A percentile compares a stretch with the other conserved stretches of the same genome.
Conservation (phyloP, 2,113 vertebrate species). For the Vireo altiloquus region DNA sequence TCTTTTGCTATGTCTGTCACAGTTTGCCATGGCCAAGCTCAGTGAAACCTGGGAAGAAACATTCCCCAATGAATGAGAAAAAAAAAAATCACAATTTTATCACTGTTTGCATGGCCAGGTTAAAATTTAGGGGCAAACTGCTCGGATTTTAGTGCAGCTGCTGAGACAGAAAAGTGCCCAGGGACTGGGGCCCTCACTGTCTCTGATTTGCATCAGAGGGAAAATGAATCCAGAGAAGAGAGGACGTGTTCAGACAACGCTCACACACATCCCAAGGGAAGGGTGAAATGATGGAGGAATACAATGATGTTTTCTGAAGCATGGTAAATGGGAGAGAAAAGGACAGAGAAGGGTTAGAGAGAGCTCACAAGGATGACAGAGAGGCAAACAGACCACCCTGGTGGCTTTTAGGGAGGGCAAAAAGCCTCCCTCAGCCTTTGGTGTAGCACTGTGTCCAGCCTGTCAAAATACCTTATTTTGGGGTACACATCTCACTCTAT, state of each 20-base stretch:
- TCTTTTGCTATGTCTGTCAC: neutral
- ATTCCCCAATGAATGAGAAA: neutral
- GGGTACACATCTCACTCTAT: neutral
- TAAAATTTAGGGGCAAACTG: neutral
- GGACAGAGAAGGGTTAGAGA: neutral
- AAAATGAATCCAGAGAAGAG: neutral
- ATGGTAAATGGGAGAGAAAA: neutral
- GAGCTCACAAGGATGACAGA: neutral
- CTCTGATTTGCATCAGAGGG: neutral
- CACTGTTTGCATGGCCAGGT: neutral
- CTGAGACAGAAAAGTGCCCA: neutral
- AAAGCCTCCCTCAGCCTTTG: neutral
- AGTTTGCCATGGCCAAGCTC: neutral
- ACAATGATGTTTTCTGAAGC: neutral
- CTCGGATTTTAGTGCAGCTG: neutral
- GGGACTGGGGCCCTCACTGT: neutral
- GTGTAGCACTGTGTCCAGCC: neutral
- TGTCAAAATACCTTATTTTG: neutral
- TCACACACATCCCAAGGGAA: neutral
- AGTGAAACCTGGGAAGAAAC: neutral
- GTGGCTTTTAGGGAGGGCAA: neutral
- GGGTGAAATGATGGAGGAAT: neutral
- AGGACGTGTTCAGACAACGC: neutral
- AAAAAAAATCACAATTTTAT: neutral
- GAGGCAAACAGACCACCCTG: neutral